Percentiles rank a stretch among this genome's conserved stretches.
Evolutionary conservation across 2,888 invertebrate genomes (phyloP).

Genomic region (Tuta absoluta): DNA sequence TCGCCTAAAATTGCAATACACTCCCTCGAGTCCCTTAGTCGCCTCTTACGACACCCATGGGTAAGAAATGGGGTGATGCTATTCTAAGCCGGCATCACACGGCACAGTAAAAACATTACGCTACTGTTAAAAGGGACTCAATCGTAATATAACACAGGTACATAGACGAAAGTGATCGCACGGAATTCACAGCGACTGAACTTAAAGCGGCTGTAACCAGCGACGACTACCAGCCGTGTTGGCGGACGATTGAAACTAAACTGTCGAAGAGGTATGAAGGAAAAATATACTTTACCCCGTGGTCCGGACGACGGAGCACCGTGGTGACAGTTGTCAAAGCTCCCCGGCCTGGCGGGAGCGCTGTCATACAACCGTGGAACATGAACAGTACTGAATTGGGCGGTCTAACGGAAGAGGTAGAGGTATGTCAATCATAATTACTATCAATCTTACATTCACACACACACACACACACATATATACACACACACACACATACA

Average conservation of each 20-base stretch:
- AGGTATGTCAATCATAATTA: neutral
- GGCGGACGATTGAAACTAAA: neutral
- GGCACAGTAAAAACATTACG: too few species aligned
- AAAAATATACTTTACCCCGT: neutral
- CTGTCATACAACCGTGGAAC: neutral
- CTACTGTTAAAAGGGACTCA: neutral
- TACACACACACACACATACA: too few species aligned
- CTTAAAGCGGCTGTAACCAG: neutral
- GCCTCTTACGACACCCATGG: too few species aligned
- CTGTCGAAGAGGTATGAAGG: neutral
- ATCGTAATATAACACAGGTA: neutral
- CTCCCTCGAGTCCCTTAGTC: too few species aligned
- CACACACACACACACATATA: too few species aligned
- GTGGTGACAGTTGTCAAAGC: neutral
- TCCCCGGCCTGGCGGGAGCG: neutral
- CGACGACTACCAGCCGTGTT: neutral
- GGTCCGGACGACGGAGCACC: neutral
- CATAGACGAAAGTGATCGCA: neutral
- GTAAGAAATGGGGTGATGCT: too few species aligned
- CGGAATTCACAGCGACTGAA: neutral
- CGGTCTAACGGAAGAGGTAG: neutral
- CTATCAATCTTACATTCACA: neutral
- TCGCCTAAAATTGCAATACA: too few species aligned
- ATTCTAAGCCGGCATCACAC: too few species aligned
- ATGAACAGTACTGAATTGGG: neutral